Evolutionary conservation across 2,888 invertebrate species (phyloP).

Genomic region (Diaperis boleti): DNA sequence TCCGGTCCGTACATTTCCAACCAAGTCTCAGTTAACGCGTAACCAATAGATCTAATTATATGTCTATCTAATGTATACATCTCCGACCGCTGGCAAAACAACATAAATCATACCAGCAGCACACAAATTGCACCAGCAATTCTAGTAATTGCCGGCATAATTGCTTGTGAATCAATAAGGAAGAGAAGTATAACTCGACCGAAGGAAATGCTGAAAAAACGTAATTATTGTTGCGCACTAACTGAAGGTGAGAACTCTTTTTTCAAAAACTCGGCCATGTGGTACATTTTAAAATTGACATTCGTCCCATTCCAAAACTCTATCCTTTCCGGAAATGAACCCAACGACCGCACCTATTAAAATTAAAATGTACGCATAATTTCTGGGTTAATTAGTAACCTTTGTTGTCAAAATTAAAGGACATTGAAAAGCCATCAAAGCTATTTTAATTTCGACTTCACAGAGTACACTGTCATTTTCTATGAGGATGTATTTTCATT

Average conservation of each 20-base stretch:
- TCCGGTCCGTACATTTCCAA: too few species aligned
- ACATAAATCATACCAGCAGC: slow-evolving; percentile 20
- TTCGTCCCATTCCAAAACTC: too few species aligned
- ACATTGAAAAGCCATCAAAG: slow-evolving; percentile 4
- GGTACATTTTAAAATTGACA: too few species aligned
- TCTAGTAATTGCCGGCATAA: slow-evolving; percentile 20
- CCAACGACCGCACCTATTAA: neutral
- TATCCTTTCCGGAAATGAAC: neutral
- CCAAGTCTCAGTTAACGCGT: too few species aligned
- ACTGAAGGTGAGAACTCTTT: too few species aligned
- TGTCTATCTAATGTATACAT: too few species aligned
- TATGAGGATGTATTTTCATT: slow-evolving; percentile 9
- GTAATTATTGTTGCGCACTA: slow-evolving; percentile 13
- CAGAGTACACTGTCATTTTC: slow-evolving; percentile 23
- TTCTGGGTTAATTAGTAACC: neutral
- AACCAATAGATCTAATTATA: too few species aligned
- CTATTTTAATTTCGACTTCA: slow-evolving; percentile 4
- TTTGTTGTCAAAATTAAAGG: slow-evolving; percentile 2
- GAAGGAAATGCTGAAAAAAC: slow-evolving; percentile 13
- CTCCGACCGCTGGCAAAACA: slow-evolving; percentile 7
- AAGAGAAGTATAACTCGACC: slow-evolving; percentile 6
- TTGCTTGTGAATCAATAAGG: slow-evolving; percentile 26
- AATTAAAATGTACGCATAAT: neutral
- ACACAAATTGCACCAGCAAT: slow-evolving; percentile 10
- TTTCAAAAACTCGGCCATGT: too few species aligned